Base-by-base conservation (phyloP, 2,888 invertebrate species). In the Parascotia fuliginaria region DNA sequence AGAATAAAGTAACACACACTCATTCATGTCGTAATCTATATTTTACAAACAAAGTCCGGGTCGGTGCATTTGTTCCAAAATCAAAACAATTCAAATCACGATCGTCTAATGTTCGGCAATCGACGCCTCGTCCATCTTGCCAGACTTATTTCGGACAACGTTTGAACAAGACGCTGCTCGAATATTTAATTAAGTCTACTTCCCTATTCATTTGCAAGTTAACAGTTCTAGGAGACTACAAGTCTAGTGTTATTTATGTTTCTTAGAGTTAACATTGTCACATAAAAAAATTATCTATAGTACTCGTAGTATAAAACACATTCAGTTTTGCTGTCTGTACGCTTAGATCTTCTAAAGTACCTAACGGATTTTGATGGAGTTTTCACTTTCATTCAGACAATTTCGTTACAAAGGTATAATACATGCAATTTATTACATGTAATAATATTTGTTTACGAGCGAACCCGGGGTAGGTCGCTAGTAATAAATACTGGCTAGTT, bases 61-160 rank as follows among this genome's bases (percentile, higher is more conserved):
- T 77, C 77, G 73, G 75, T 64, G 53, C 74, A 63, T 76, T 78
- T 78, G 79, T 78, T 73, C 69, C 38, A 60, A 63, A 51, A 54
- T 42, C 24, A 44, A 62, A 32, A 37, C 39, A 38, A 88, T 87
- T 83, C 89, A 11, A 41, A 55, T 77, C 87, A 89, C 89, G 87
- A 59, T 37, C 56, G 37, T 42, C 53, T 65, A 77, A 78, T 80
- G 81, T 79, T 73, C 77, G 67, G 74, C 79, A 79, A 87, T 88
- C 75, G 89, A 85, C 89, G 88, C 87, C 85, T 89, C 83, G 71
- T 83, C 73, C 70, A 81, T 84, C 80, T 82, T 67, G 62, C 66
- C 57, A 70, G 63, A 72, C 71, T 44, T 68, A 71, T 83, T 85
- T 85, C 74, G 77, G 77, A 70, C 81, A 74, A 70, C 59, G 67